Evolutionary conservation across 2,797 vertebrate genomes (phyloP), one percentile per base, ranked within the genome.

Genomic region (Mormyrops attenuatus): DNA sequence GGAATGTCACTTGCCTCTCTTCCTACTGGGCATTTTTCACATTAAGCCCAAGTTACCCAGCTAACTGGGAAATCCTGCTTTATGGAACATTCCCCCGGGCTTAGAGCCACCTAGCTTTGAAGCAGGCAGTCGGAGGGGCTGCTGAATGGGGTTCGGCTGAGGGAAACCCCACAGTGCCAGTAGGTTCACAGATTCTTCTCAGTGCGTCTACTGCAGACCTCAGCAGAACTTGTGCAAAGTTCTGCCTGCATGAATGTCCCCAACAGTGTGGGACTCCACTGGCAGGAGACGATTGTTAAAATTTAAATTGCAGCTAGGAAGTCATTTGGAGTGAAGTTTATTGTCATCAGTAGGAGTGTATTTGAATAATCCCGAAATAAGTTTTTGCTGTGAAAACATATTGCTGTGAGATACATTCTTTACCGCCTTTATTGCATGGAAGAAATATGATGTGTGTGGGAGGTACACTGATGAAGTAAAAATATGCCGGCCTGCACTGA

Each of bases 301-400:
- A 50, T 85, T 85, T 26, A 85, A 85, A 85, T 82, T 47, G 38
- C 44, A 47, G 17, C 77, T 44, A 47, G 77, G 1, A n/a, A 82
- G 41, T 41, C 17, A 82, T 85, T 85, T 85, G 44, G 80, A 85
- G 80, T 85, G 80, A 85, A 85, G 44, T 85, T 85, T 50, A 85
- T 49, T 50, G 44, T 22, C 80, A 85, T 85, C 44, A 85, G 80
- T 22, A 26, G 47, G 80, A 84, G 80, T 26, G 20, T 20, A 85
- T 85, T 50, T 85, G 80, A 85, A 85, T 85, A 85, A 85, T 85
- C 80, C 47, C 1, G 3, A 50, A 50, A 85, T 84, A 84, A 49
- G 38, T 44, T 84, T 84, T 84, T n/a, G 38, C n/a, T 85, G 80
- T 0, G 9, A 44, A 85, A 85, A 85, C 41, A 85, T 47, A 85